Percentiles rank a stretch among this genome's conserved stretches.
Conservation (phyloP, 2,113 vertebrate genomes). For the Bubo blakistoni region DNA sequence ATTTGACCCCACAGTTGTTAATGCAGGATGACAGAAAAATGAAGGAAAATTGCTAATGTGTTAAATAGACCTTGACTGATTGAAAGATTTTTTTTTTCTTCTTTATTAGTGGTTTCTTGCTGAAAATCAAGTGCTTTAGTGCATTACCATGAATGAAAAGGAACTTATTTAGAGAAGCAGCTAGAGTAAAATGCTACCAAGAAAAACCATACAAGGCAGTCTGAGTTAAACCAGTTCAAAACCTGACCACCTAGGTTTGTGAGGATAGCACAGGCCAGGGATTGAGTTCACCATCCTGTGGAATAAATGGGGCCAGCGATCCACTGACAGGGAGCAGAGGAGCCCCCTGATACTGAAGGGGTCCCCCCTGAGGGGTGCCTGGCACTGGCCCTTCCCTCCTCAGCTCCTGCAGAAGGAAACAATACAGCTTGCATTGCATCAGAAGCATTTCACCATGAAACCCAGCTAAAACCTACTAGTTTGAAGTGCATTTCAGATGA, state of each 20-base stretch:
- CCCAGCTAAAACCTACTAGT: not conserved
- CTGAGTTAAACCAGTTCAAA: not conserved
- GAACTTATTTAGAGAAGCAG: not conserved
- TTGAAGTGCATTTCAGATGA: not conserved
- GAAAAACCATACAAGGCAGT: not conserved
- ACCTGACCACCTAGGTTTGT: not conserved
- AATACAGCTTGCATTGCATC: not conserved
- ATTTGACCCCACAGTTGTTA: conserved; percentile 1
- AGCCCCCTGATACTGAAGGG: not conserved
- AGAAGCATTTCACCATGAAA: not conserved
- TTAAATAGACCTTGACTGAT: conserved; percentile 40
- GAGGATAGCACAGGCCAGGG: not conserved
- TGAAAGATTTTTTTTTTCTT: not conserved
- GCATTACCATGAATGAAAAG: conserved; percentile 10
- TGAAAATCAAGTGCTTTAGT: not conserved
- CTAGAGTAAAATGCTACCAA: not conserved
- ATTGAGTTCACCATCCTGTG: not conserved
- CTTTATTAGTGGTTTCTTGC: conserved; percentile 15
- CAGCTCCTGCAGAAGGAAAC: not conserved
- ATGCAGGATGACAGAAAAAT: conserved; percentile 43
- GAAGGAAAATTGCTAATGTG: conserved; percentile 3
- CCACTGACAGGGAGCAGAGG: not conserved
- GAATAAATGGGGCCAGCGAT: not conserved
- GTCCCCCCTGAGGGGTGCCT: not conserved
- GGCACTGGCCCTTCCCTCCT: not conserved